Evolutionary conservation across 2,113 vertebrate genomes (phyloP), one percentile per base, ranked within the genome.

Genomic region (Desmodus rotundus): DNA sequence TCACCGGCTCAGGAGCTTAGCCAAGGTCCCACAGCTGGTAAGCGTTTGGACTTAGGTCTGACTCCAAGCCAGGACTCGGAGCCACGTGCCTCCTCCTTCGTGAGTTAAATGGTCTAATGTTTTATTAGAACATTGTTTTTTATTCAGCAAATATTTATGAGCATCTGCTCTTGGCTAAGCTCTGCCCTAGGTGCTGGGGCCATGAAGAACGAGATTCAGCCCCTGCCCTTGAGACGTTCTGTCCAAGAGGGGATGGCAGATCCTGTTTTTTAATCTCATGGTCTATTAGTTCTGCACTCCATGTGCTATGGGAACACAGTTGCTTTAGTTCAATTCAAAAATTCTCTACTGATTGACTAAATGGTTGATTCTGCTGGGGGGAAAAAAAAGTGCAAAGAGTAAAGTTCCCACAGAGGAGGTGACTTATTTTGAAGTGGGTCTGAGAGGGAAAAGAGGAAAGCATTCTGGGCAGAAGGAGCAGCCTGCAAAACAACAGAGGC

Each of bases 61-160:
- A 94, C 70, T 93, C 70, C 76, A 87, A 65, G 80, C 76, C 80
- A 83, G 43, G 24, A 47, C 89, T 94, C 12, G 4, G 54, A 85
- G 84, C 76, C 92, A 81, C 38, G 24, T 77, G 92, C 65, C 77
- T 95, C 77, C 80, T 92, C 33, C 67, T 93, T 63, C 47, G 1
- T 52, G 54, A 68, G 61, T 68, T 68, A 89, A 61, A 70, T 73
- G 72, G 63, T 41, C 67, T 89, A 78, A 82, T 52, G 82, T 77
- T 94, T 93, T 93, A 94, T 91, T 85, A 92, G 77, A 81, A 88
- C 47, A 5, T 74, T 91, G 67, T 78, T 95, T 95, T 87, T 83
- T 80, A 87, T 61, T 87, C 85, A 90, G 94, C 72, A 88, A 47
- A 56, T 93, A 63, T 80, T 96, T 89, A 70, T 61, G 74, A 67